Conservation (phyloP, 2,113 vertebrate species). For the Mustelus asterias region DNA sequence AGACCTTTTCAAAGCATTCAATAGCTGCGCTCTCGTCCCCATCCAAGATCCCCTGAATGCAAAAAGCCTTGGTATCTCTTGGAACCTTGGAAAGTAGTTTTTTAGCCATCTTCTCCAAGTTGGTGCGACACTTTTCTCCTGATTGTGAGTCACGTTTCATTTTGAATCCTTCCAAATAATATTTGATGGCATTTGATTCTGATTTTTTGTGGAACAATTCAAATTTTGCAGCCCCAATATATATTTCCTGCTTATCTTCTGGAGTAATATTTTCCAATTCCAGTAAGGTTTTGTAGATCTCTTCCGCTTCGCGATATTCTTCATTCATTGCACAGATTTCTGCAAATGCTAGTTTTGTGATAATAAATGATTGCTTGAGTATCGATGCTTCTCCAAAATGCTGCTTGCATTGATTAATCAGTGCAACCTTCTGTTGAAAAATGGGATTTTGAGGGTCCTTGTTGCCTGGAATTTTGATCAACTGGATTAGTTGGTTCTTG, state of each 20-base stretch:
- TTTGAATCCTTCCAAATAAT: slow-evolving; percentile 41
- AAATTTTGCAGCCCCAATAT: slow-evolving; percentile 38
- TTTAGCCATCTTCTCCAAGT: slow-evolving; percentile 37
- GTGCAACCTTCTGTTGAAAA: not conserved
- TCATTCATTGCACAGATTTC: slow-evolving; percentile 38
- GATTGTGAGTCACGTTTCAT: not conserved
- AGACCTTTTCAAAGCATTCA: slow-evolving; percentile 43
- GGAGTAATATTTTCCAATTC: not conserved
- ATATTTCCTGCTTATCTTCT: not conserved
- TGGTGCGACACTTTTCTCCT: slow-evolving; percentile 25
- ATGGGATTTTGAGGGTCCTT: not conserved
- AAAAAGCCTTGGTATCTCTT: slow-evolving; percentile 41
- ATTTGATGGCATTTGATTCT: slow-evolving; percentile 35
- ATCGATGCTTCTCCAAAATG: slow-evolving; percentile 42
- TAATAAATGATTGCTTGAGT: slow-evolving; percentile 39
- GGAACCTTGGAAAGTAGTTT: not conserved
- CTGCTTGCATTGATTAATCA: slow-evolving; percentile 39
- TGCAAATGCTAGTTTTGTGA: slow-evolving; percentile 41
- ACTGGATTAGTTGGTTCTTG: not conserved
- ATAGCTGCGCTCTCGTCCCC: too few relatives aligned
- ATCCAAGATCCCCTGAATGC: too few relatives aligned
- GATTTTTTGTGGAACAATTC: slow-evolving; percentile 40
- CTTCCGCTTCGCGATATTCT: not conserved
- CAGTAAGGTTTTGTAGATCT: not conserved
- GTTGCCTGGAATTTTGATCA: not conserved